Conservation (phyloP, 2,113 vertebrate species). For the Illadopsis cleaveri region DNA sequence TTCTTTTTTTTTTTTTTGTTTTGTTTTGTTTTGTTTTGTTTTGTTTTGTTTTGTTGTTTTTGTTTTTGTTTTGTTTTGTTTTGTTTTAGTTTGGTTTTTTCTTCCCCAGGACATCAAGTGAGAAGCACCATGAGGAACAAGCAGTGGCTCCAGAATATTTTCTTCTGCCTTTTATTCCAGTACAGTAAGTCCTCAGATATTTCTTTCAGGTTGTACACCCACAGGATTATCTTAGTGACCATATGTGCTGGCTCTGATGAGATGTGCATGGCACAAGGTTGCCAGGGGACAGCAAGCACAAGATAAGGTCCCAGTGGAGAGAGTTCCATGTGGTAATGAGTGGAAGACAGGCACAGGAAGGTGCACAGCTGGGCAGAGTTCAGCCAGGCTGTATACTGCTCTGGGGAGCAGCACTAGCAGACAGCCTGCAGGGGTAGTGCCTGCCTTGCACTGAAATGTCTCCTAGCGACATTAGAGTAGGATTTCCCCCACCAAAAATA, state of each 20-base stretch:
- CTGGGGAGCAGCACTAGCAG: background rate
- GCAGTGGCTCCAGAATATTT: background rate
- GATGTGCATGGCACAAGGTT: background rate
- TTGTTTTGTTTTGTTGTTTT: too few species aligned
- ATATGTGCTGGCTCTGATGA: background rate
- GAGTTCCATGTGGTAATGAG: background rate
- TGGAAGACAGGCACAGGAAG: background rate
- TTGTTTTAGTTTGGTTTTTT: background rate
- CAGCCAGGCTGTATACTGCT: fast-evolving
- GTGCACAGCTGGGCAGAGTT: background rate
- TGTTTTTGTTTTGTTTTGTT: too few species aligned
- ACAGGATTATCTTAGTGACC: background rate
- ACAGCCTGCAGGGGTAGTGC: background rate
- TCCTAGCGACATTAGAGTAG: background rate
- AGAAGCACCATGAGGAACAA: slow-evolving; percentile 59
- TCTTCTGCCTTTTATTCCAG: slow-evolving; percentile 58
- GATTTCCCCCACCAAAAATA: background rate
- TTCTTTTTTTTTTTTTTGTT: too few species aligned
- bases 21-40: too few species aligned
- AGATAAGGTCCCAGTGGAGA: background rate
- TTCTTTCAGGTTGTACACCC: background rate
- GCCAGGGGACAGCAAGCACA: background rate
- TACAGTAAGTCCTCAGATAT: slow-evolving; percentile 56
- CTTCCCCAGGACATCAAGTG: background rate
- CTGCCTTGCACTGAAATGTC: background rate